Evolutionary conservation across 2,113 vertebrate species (phyloP).

Genomic region (Bos taurus): DNA sequence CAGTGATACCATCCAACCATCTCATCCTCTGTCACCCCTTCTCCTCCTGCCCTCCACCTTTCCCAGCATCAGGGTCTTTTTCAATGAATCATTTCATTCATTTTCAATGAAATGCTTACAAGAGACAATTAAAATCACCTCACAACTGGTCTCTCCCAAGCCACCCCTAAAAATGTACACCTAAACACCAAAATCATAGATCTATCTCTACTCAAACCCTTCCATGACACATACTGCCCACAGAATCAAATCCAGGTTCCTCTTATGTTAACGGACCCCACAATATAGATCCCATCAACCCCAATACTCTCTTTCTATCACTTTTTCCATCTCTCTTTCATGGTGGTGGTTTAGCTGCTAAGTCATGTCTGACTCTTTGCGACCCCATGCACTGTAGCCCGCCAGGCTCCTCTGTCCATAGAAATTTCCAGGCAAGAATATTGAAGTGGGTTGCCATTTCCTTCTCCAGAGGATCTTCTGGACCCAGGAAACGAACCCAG

Average conservation of each 20-base stretch:
- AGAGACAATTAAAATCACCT: neutral
- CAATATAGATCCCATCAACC: too few relatives aligned
- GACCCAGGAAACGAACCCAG: neutral
- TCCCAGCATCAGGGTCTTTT: neutral
- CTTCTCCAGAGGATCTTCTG: neutral
- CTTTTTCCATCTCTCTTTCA: neutral
- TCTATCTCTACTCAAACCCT: neutral
- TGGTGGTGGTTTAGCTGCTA: neutral
- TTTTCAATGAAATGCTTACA: neutral
- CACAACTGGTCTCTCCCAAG: neutral
- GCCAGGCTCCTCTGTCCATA: neutral
- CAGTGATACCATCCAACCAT: neutral
- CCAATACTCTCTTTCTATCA: neutral
- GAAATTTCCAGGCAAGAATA: neutral
- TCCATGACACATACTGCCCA: neutral
- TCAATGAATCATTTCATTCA: neutral
- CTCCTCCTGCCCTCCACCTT: neutral
- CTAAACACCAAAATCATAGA: neutral
- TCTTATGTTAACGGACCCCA: neutral
- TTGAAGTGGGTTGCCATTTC: neutral
- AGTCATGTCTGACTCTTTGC: accelerated
- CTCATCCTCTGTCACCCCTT: neutral
- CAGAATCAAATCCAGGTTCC: neutral
- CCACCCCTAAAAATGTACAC: neutral
- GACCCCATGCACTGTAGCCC: neutral